A percentile compares a stretch with the other conserved stretches of the same genome.
These are phyloP conservation scores for Valencia hispanica DNA, from an alignment of 2,797 vertebrate species.

Conservation along the genomic window DNA sequence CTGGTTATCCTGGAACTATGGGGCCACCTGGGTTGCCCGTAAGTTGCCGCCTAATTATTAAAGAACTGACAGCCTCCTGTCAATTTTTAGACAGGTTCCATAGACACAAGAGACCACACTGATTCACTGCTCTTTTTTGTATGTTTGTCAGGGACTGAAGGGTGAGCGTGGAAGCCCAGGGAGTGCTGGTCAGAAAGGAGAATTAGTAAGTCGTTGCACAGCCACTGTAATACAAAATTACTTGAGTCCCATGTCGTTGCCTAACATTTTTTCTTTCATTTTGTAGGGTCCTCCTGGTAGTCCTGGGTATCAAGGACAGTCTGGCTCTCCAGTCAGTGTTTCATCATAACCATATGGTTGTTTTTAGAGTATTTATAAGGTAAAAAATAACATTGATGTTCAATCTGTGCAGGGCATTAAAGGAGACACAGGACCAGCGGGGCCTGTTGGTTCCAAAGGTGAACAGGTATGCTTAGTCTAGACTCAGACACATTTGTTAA, in stretches of 20 bases:
- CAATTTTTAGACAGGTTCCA: constrained; percentile 23
- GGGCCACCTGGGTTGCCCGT: constrained; percentile 92
- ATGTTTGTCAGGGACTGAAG: constrained; percentile 87
- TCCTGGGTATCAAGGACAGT: constrained; percentile 86
- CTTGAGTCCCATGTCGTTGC: background rate
- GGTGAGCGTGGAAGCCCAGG: constrained; percentile 90
- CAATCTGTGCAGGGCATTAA: constrained; percentile 84
- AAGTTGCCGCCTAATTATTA: constrained; percentile 67
- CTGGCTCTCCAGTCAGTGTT: constrained; percentile 85
- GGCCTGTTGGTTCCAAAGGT: constrained; percentile 86
- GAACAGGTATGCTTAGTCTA: constrained; percentile 82
- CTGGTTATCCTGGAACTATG: constrained; percentile 90
- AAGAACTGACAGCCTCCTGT: constrained; percentile 32
- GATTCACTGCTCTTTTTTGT: constrained; percentile 25
- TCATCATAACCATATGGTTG: constrained; percentile 4
- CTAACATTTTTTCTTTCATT: constrained; percentile 37
- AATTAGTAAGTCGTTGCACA: constrained; percentile 83
- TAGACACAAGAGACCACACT: constrained; percentile 22
- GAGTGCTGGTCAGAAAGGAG: constrained; percentile 87
- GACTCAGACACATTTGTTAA: background rate
- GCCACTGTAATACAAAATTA: constrained; percentile 1
- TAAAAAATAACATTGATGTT: constrained; percentile 17
- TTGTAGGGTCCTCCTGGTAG: constrained; percentile 89
- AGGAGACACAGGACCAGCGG: constrained; percentile 87
- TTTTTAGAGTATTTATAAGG: constrained; percentile 29